Evolutionary conservation across 2,797 vertebrate species (phyloP), one percentile per base, ranked within the genome.

Genomic region (Nothura maculosa): DNA sequence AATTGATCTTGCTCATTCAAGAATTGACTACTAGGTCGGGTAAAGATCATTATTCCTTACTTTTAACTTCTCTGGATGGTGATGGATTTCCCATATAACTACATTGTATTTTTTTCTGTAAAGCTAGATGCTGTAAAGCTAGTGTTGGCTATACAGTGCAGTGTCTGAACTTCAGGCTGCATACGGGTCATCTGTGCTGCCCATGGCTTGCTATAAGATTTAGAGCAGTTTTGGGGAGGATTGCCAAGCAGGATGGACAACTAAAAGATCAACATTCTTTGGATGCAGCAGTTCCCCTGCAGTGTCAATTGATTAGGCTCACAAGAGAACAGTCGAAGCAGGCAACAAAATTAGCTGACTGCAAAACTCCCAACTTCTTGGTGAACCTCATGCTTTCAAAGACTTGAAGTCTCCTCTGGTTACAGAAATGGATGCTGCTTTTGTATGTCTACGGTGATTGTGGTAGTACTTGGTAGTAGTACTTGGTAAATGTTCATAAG

Each of bases 191-290:
- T 16, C 42, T 0, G 1, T 1, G 1, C 24, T 8, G 5, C 17
- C 8, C 0, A 0, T 30, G 80, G 52, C n/a, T 34, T 0, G 0
- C 66, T 78, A 4, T 66, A 61, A 78, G 40, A 52, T 3, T 2
- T 25, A 24, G 55, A 43, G 19, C 4, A 42, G 9, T 22, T 81
- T 76, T 67, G 47, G 19, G 66, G 38, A 60, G 62, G 47, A 8
- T 42, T 81, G 20, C 18, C 38, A 69, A 17, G n/a, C 66, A 25
- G 60, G 74, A 60, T 25, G 55, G 85, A 38, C 42, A 54, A 3
- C 42, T 66, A 4, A 40, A 76, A 67, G 61, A 42, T 60, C 64
- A 74, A 76, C 25, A 21, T 14, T 61, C 21, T 28, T 10, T 2
- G 4, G 12, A 7, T 64, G 3, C 17, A 15, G 57, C 30, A 5